A percentile compares a stretch with the other conserved stretches of the same genome.
Evolutionary conservation across 2,797 vertebrate genomes (phyloP).

Genomic region (Semaprochilodus insignis): DNA sequence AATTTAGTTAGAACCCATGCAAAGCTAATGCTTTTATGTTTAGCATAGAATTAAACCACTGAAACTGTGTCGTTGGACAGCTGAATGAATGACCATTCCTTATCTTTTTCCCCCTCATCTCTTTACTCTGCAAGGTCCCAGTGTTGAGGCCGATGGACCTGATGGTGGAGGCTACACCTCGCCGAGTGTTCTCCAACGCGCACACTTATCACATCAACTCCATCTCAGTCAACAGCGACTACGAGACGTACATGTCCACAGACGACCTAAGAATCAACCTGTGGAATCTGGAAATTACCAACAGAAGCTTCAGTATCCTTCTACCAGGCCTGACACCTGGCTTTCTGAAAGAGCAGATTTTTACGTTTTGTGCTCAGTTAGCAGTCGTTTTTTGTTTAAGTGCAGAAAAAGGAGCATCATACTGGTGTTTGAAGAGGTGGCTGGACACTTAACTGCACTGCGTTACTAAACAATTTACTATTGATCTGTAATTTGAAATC

Average conservation of each 20-base stretch:
- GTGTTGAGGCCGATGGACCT: constrained; percentile 89
- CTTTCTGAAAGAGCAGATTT: no score
- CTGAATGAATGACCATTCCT: not conserved
- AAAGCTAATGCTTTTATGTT: no score
- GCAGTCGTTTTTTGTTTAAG: no score
- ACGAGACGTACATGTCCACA: constrained; percentile 90
- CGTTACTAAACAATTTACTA: no score
- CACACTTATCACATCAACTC: constrained; percentile 93
- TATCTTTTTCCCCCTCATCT: not conserved
- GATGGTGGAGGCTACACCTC: constrained; percentile 89
- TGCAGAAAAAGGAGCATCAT: no score
- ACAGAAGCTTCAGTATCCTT: constrained; percentile 93
- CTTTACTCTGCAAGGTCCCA: constrained; percentile 76
- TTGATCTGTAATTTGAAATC: no score
- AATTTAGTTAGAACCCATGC: no score
- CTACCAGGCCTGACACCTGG: no score
- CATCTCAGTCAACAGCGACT: constrained; percentile 91
- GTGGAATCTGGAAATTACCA: constrained; percentile 92
- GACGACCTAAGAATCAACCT: constrained; percentile 90
- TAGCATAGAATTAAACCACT: no score
- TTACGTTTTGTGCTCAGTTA: no score
- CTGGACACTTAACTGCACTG: not conserved
- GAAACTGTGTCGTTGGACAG: not conserved
- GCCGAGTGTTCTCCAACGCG: constrained; percentile 86
- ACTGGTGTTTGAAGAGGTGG: no score